These are phyloP conservation scores for Callorhinus ursinus DNA, from an alignment of 2,113 vertebrate species.

Conservation along the genomic window DNA sequence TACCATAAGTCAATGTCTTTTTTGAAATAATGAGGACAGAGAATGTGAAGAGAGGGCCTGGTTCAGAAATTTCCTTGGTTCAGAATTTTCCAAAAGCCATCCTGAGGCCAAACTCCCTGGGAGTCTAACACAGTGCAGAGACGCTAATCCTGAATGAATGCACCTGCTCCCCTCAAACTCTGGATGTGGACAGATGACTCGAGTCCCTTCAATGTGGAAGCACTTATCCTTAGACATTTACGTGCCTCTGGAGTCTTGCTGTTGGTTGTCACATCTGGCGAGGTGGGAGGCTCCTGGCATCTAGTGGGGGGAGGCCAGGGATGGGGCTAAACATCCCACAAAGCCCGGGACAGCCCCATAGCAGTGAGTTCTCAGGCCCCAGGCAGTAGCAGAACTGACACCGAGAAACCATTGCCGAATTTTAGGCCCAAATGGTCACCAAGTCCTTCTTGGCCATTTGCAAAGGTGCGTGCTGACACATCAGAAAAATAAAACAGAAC, in stretches of 20 bases:
- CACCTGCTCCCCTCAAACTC: background rate
- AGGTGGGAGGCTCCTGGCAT: accelerated
- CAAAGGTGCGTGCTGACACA: background rate
- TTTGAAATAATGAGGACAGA: background rate
- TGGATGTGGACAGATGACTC: background rate
- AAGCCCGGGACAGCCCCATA: accelerated
- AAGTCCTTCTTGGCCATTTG: background rate
- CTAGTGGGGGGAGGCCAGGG: background rate
- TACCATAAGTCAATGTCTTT: background rate
- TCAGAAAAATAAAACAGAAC: background rate
- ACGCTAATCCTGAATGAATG: background rate
- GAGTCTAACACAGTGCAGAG: background rate
- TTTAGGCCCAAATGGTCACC: background rate
- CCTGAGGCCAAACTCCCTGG: background rate
- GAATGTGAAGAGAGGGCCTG: background rate
- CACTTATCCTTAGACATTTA: background rate
- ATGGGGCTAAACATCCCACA: background rate
- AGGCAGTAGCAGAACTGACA: accelerated
- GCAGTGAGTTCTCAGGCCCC: background rate
- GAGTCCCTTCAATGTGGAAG: background rate
- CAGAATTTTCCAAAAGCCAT: background rate
- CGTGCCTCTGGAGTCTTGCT: background rate
- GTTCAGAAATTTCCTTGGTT: background rate
- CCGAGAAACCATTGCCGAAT: background rate
- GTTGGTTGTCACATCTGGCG: background rate